Base-by-base conservation (phyloP, 2,797 vertebrate genomes). In the Alcedo quadribrachys region DNA sequence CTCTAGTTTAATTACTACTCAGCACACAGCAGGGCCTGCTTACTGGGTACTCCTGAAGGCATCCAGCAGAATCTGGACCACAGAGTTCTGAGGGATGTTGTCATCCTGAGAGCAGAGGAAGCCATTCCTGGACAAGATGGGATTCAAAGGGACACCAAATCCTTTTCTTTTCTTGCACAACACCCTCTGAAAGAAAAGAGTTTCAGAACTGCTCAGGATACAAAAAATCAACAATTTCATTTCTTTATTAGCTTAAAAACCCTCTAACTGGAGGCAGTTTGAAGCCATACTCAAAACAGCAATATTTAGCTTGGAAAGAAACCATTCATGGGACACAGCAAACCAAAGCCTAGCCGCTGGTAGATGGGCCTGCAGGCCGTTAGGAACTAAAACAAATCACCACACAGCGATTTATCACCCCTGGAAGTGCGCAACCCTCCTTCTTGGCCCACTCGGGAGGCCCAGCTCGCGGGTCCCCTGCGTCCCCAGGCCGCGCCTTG, bases 381-480 rank as follows among this genome's bases (percentile, higher is more conserved):
- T 43, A 30, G 18, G 27, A 11, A 17, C 12, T 18, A n/a, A 25
- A 20, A 33, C 20, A 6, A 37, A 53, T 21, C 30, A 11, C 11
- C 8, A 19, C 32, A 9, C 25, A 5, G 40, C 16, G 4, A 11
- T 2, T 3, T 24, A 35, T 12, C 10, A 13, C 15, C 45, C 19
- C 45, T 0, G 25, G 9, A 7, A 12, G 18, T 0, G 2, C 1
- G 5, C 2, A 4, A 13, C 14, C 12, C 0, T 6, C 0, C 15
- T 2, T 1, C 24, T 9, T 1, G 46, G 10, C 53, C 12, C 79
- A 3, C 4, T 27, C 10, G 27, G 6, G 28, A 70, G 16, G 11
- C 28, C 32, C 6, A 3, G 24, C 5, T 3, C 5, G 32, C 20
- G 2, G 40, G 2, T 28, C 20, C 22, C 11, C 40, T 9, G 7